Percentiles rank a stretch among this genome's conserved stretches.
Conservation (phyloP, 2,888 invertebrate genomes). For the Pycnomerus fuliginosus region DNA sequence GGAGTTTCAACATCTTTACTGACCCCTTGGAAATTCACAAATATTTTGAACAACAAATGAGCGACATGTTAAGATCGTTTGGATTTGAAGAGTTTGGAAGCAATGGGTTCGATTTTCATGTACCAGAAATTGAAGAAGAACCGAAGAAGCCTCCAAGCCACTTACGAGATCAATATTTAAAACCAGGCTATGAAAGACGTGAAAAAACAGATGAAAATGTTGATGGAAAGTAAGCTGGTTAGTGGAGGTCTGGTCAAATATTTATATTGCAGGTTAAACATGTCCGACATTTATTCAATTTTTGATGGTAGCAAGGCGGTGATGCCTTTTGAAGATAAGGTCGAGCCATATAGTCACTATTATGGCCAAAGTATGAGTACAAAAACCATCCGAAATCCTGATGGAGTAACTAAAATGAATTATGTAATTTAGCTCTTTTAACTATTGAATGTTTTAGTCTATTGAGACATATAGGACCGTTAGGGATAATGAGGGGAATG, state of each 20-base stretch:
- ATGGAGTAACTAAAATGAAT: conserved; percentile 52
- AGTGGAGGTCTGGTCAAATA: not conserved
- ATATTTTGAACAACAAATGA: conserved; percentile 63
- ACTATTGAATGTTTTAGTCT: conserved; percentile 42
- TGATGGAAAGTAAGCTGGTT: conserved; percentile 57
- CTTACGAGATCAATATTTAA: conserved; percentile 57
- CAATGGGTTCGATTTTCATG: conserved; percentile 9
- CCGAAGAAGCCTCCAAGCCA: conserved; percentile 32
- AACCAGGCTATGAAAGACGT: conserved; percentile 52
- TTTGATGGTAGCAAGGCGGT: conserved; percentile 17
- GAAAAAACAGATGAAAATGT: conserved; percentile 45
- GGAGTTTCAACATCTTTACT: conserved; percentile 58
- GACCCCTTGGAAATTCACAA: conserved; percentile 62
- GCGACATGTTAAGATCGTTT: conserved; percentile 57
- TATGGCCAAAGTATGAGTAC: conserved; percentile 58
- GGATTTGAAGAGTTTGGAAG: conserved; percentile 39
- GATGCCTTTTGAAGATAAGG: conserved; percentile 36
- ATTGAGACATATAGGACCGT: conserved; percentile 59
- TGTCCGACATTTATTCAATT: conserved; percentile 36
- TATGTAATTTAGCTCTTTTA: conserved; percentile 5
- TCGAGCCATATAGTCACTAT: conserved; percentile 39
- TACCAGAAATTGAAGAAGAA: conserved; percentile 20
- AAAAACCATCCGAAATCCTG: conserved; percentile 57
- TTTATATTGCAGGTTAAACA: conserved; percentile 33
- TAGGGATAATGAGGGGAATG: conserved; percentile 60